Percentiles rank a stretch among this genome's conserved stretches.
These are phyloP conservation scores for Phaethon lepturus DNA, from an alignment of 2,113 vertebrate genomes.

Conservation along the genomic window DNA sequence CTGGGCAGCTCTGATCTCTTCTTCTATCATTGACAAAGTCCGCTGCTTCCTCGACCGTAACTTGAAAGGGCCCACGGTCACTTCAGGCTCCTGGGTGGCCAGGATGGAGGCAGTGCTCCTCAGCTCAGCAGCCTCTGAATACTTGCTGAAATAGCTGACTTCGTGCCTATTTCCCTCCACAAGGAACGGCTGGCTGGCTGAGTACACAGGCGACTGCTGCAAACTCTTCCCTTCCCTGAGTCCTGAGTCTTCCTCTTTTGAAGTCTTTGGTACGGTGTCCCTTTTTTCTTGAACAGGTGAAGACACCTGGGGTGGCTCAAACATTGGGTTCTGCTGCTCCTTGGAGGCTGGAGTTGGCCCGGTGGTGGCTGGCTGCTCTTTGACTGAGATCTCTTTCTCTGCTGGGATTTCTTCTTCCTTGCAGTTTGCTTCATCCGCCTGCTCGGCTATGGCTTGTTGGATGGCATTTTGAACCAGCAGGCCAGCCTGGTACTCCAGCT, in stretches of 20 bases:
- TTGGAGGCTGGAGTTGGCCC: background rate
- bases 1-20: conserved; percentile 97
- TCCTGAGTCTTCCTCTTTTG: conserved; percentile 58
- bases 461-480: conserved; percentile 92
- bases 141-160: conserved; percentile 97
- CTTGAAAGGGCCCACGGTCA: conserved; percentile 90
- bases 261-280: conserved; percentile 79
- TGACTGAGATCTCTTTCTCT: conserved; percentile 15
- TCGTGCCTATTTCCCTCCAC: conserved; percentile 83
- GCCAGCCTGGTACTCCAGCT: conserved; percentile 90
- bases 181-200: conserved; percentile 78
- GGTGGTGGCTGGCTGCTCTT: conserved; percentile 9
- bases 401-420: background rate
- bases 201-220: conserved; percentile 21
- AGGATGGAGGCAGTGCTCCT: conserved; percentile 89
- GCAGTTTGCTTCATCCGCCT: conserved; percentile 64
- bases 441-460: conserved; percentile 90
- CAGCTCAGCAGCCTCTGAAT: conserved; percentile 93
- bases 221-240: conserved; percentile 72
- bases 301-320: conserved; percentile 82
- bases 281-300: conserved; percentile 81
- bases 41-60: conserved; percentile 93
- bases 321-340: conserved; percentile 58
- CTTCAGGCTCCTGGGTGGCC: conserved; percentile 84
- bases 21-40: conserved; percentile 98